Evolutionary conservation across 2,113 vertebrate species (phyloP), one percentile per base, ranked within the genome.

Genomic region (Myiopsitta monachus): DNA sequence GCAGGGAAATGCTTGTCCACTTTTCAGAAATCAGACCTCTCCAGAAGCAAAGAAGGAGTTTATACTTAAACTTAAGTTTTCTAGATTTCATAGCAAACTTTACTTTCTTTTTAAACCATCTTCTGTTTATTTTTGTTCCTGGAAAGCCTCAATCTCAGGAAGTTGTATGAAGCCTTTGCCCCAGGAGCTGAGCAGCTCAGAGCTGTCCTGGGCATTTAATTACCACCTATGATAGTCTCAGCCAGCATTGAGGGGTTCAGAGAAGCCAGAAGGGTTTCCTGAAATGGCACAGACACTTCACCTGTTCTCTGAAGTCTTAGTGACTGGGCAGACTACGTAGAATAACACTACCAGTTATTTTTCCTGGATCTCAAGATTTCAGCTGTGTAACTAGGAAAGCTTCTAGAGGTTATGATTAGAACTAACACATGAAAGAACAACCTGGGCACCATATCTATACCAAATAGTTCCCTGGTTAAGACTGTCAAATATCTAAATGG

Each of bases 81-180:
- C 9, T 4, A 4, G 8, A 2, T 63, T 39, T 33, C 23, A 64
- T 28, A 73, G 23, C 17, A 63, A 70, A 7, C 0, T 8, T 88
- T 57, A 1, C 14, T 36, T 8, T 31, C 11, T 39, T 75, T 66
- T 68, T 36, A 27, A 83, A 17, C 3, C 5, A 14, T 7, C 11
- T 39, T 41, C 26, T 33, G 4, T 22, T 15, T 19, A 17, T 28
- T 27, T 47, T 43, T 21, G 17, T 30, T 59, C 8, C 19, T 67
- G 19, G 55, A 81, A 92, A 81, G 5, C 13, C 46, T 79, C 36
- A 17, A 30, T 39, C 57, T 83, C 18, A 13, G 13, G 17, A 26
- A 81, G 15, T 38, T 3, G 3, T 26, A n/a, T 4, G 1, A 7
- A 27, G 41, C 22, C 54, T 41, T 52, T 2, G 1, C 14, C 19